Evolutionary conservation across 2,797 vertebrate genomes (phyloP), one percentile per base, ranked within the genome.

Genomic region (Myiotriccus ornatus): DNA sequence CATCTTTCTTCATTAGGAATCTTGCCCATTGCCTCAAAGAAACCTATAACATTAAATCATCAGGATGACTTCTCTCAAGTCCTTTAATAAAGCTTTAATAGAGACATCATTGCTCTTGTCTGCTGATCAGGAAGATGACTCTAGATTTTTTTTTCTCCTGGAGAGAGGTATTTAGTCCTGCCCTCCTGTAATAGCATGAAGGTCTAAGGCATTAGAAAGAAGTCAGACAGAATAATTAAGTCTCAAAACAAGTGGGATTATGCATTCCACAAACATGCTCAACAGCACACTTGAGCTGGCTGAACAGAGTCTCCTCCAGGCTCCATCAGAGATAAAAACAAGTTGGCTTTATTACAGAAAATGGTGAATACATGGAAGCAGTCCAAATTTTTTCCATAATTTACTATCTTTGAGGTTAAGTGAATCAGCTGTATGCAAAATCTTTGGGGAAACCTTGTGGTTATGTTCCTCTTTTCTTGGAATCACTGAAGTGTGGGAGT

Each of bases 401-500:
- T 95, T 92, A 92, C 80, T 77, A 76, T 68, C 75, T 80, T 79
- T 80, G 90, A 84, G 74, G 81, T 89, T 90, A 95, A 94, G 60
- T 89, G 88, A 95, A 82, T 95, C 92, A 95, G 92, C 84, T 88
- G 75, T 74, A 89, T 37, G 65, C 37, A 97, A 84, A 94, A 89
- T 80, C 92, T 89, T 93, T 70, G 57, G 90, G 78, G 92, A 95
- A 97, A 93, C 67, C 43, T 84, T 69, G 68, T 43, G 84, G 86
- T 74, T 90, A 67, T 57, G 77, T 84, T 95, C 77, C n/a, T 87
- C 89, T 94, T 92, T 93, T 91, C 93, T 95, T 95, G 94, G 95
- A 97, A 95, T 76, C 86, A 68, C n/a, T 68, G 18, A 84, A 92
- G 71, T 64, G 84, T 91, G 88, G 92, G 90, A 93, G 70, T 70